These are phyloP conservation scores for Silurus lanzhouensis DNA, from an alignment of 2,797 vertebrate species.

Conservation along the genomic window DNA sequence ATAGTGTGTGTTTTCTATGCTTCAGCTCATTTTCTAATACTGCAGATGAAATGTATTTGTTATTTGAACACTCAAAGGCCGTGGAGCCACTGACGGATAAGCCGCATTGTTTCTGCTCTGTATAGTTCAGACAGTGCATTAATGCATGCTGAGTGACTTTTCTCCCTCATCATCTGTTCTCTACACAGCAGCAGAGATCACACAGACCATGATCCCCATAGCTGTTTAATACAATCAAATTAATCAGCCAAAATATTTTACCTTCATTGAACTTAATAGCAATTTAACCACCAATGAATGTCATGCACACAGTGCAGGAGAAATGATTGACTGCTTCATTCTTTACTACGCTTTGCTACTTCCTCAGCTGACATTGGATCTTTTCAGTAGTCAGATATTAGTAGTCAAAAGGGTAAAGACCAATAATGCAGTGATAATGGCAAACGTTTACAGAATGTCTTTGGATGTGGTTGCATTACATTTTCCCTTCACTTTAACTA, in stretches of 20 bases:
- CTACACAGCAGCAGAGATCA: background rate
- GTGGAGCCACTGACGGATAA: constrained; percentile 23
- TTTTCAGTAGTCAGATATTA: background rate
- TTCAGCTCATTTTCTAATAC: constrained; percentile 32
- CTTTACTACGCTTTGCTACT: background rate
- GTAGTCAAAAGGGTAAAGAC: background rate
- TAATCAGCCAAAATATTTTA: background rate
- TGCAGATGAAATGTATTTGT: constrained; percentile 40
- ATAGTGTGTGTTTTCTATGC: constrained; percentile 36
- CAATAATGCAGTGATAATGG: background rate
- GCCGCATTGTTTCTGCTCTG: constrained; percentile 35
- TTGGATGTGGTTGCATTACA: background rate
- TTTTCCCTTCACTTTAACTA: background rate
- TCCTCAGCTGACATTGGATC: background rate
- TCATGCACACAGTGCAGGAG: too few relatives aligned
- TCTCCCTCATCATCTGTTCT: constrained; percentile 6
- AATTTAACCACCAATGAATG: background rate
- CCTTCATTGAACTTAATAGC: background rate
- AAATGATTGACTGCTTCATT: background rate
- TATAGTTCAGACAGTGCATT: constrained; percentile 32
- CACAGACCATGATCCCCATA: background rate
- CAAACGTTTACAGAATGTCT: too few relatives aligned
- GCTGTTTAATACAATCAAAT: background rate
- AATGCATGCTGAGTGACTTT: constrained; percentile 20
- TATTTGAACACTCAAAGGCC: constrained; percentile 33